Evolutionary conservation across 2,113 vertebrate genomes (phyloP).

Genomic region (Echinops telfairi): DNA sequence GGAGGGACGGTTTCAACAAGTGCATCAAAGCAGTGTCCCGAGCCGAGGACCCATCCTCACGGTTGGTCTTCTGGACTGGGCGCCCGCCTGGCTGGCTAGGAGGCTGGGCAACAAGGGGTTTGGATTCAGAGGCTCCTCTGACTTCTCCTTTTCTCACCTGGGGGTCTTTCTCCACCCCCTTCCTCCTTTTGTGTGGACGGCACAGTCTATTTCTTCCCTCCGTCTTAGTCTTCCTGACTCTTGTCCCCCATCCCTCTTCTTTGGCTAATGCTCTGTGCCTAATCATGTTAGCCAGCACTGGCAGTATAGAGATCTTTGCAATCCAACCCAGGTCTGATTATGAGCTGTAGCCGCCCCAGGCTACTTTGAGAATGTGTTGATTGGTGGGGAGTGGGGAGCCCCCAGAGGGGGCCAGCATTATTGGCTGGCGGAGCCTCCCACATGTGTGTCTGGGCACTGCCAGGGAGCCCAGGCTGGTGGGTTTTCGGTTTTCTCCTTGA

Average conservation of each 20-base stretch:
- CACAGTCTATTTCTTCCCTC: slow-evolving; percentile 21
- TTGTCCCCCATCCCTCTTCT: slow-evolving; percentile 71
- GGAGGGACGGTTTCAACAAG: neutral
- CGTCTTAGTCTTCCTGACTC: slow-evolving; percentile 57
- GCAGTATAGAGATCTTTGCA: slow-evolving; percentile 79
- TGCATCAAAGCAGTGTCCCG: neutral
- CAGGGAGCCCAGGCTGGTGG: slow-evolving; percentile 59
- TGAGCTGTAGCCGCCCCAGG: slow-evolving; percentile 78
- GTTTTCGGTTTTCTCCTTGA: slow-evolving; percentile 77
- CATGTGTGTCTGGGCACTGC: slow-evolving; percentile 73
- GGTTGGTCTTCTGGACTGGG: neutral
- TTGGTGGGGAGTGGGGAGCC: slow-evolving; percentile 75
- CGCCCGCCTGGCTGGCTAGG: neutral
- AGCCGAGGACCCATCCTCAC: neutral
- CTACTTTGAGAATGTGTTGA: slow-evolving; percentile 83
- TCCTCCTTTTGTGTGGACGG: neutral
- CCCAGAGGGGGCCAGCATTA: slow-evolving; percentile 59
- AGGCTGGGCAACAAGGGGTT: neutral
- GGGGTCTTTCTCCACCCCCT: neutral
- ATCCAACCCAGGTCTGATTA: slow-evolving; percentile 82
- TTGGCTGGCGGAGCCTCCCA: slow-evolving; percentile 66
- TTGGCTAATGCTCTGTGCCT: slow-evolving; percentile 81
- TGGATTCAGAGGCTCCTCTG: slow-evolving; percentile 7
- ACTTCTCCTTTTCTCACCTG: slow-evolving; percentile 39
- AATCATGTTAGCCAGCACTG: slow-evolving; percentile 80